phyloP scores from a whole-genome alignment of 2,797 vertebrate genomes.

The Sebastes itinus region DNA sequence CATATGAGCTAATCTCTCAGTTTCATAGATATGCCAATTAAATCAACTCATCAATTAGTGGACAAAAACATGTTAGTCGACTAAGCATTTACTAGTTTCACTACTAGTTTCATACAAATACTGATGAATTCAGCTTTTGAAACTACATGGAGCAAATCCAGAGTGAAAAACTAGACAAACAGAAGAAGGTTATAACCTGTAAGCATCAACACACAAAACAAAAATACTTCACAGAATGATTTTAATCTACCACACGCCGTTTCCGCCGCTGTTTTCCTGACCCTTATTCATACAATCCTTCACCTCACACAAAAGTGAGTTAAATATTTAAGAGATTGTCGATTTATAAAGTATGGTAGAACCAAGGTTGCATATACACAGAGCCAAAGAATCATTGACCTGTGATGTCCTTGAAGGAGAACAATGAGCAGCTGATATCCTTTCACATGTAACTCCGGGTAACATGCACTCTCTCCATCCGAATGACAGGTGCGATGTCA shows the following conservation, averaged over 20 bases:
- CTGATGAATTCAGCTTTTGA: neutral
- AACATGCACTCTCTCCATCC: slow-evolving; percentile 11
- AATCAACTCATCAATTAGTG: too few relatives aligned
- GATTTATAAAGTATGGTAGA: neutral
- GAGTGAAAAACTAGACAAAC: neutral
- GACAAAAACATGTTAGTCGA: too few relatives aligned
- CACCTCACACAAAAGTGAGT: neutral
- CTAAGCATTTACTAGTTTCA: too few relatives aligned
- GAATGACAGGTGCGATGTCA: slow-evolving; percentile 16
- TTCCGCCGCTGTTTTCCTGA: neutral
- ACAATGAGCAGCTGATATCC: slow-evolving; percentile 13
- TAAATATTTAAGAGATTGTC: neutral
- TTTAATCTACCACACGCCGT: neutral
- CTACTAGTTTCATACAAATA: neutral
- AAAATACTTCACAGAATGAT: slow-evolving; percentile 2
- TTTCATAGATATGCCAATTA: too few relatives aligned
- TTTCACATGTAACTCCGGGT: slow-evolving; percentile 17
- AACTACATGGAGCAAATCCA: neutral
- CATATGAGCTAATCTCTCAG: neutral
- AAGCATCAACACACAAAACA: neutral
- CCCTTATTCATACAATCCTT: neutral
- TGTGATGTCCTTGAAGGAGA: slow-evolving; percentile 15
- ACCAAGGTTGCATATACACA: neutral
- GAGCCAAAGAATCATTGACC: slow-evolving; percentile 12
- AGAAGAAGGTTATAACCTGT: neutral